Evolutionary conservation across 2,113 vertebrate species (phyloP), one percentile per base, ranked within the genome.

Genomic region (Sebastes schlegelii): DNA sequence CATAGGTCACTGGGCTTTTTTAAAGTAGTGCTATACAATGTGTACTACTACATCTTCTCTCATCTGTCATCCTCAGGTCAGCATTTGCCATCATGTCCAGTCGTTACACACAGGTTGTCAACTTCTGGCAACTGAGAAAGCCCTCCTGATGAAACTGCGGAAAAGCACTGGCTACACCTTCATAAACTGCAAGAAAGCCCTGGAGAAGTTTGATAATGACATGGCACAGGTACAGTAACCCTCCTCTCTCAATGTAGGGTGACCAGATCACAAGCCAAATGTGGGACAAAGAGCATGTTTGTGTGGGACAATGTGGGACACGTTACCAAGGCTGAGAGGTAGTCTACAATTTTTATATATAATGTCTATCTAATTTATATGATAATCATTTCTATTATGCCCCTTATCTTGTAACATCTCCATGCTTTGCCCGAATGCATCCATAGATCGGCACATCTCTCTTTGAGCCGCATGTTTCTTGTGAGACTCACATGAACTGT

Each of bases 141-240:
- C 96, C 23, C 93, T 96, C 6, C 95, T 98, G 51, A 74, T 97
- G 79, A 96, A 96, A 73, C 94, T 98, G 60, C 92, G 97, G 52
- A 97, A 95, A 92, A 95, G 75, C 58, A 98, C 97, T 0, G 97
- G 97, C 23, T 97, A 97, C 92, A 96, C 97, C 5, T 98, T 97
- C 72, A 94, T 96, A 6, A 97, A 97, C 91, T 98, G 97, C 92
- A 97, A 96, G 90, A 97, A 97, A 69, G 97, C 97, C 0, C 92
- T 98, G 89, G 96, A 97, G 84, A 94, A 93, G 67, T 98, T 96
- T 67, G 92, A 92, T 43, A 95, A 95, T 83, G 96, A 98, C 62
- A 26, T 96, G 17, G 67, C 88, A 57, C 94, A 97, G 96, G 97
- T 98, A 89, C 61, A 17, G 96, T 97, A 88, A 58, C 17, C 12